Evolutionary conservation across 2,113 vertebrate species (phyloP).

Genomic region (Procapra przewalskii): DNA sequence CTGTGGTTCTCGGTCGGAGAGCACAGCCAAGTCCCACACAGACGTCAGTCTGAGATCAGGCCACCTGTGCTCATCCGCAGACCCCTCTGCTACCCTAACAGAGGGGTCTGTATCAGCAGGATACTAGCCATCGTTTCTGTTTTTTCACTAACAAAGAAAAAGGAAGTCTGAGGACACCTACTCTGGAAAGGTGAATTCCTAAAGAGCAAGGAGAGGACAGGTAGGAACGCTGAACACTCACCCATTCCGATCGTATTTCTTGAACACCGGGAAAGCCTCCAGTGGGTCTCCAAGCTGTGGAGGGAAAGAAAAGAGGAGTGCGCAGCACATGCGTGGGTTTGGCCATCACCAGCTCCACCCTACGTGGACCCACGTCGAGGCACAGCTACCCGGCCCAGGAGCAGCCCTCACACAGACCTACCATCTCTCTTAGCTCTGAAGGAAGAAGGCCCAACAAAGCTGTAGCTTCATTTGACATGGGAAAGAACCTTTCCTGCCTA

Average conservation of each 20-base stretch:
- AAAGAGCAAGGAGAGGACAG: neutral
- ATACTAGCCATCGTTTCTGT: neutral
- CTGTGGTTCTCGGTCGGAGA: neutral
- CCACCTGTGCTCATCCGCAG: neutral
- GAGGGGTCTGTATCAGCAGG: neutral
- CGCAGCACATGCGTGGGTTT: rapidly evolving
- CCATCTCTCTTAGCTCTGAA: neutral
- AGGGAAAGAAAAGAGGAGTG: neutral
- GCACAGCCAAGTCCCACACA: neutral
- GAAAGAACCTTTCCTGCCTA: neutral
- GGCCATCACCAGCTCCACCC: neutral
- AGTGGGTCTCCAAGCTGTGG: constrained; percentile 91
- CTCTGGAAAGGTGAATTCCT: neutral
- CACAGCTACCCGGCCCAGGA: no score
- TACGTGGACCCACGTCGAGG: neutral
- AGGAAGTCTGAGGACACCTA: neutral
- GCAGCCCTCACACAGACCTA: neutral
- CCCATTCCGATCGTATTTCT: constrained; percentile 96
- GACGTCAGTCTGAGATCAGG: neutral
- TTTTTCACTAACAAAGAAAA: neutral
- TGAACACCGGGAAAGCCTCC: constrained; percentile 93
- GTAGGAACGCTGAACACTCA: constrained; percentile 67
- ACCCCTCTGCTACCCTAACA: neutral
- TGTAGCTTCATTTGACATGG: neutral
- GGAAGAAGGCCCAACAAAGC: neutral